These are phyloP conservation scores for Onychorhynchus coronatus DNA, from an alignment of 2,113 vertebrate genomes.

Conservation along the genomic window DNA sequence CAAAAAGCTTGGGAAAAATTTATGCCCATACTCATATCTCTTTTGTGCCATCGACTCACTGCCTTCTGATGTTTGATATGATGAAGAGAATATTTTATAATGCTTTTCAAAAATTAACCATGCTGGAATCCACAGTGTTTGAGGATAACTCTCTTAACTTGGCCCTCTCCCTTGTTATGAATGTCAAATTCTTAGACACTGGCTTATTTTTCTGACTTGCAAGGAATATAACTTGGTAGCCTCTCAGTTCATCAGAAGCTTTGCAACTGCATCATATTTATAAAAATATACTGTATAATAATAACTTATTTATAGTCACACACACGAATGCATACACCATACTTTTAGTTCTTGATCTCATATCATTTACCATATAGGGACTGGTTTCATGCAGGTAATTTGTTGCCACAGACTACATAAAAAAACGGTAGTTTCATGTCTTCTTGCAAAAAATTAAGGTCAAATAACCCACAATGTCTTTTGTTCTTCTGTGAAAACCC, in stretches of 20 bases:
- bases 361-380: not conserved
- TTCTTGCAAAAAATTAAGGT: not conserved
- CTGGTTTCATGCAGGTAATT: not conserved
- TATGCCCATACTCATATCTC: not conserved
- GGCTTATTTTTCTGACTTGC: not conserved
- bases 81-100: not conserved
- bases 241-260: not conserved
- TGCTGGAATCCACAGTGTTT: not conserved
- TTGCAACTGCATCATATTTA: not conserved
- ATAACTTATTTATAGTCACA: not conserved
- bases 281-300: not conserved
- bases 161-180: not conserved
- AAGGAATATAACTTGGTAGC: not conserved
- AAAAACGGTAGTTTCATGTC: not conserved
- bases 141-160: not conserved
- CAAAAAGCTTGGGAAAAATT: not conserved
- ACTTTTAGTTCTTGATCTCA: not conserved
- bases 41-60: not conserved
- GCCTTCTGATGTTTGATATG: not conserved
- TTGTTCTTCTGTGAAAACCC: not conserved
- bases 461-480: not conserved
- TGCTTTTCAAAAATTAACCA: not conserved
- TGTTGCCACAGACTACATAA: not conserved
- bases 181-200: not conserved
- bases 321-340: not conserved